These are phyloP conservation scores for Promerops cafer DNA, from an alignment of 2,113 vertebrate genomes.

Conservation along the genomic window DNA sequence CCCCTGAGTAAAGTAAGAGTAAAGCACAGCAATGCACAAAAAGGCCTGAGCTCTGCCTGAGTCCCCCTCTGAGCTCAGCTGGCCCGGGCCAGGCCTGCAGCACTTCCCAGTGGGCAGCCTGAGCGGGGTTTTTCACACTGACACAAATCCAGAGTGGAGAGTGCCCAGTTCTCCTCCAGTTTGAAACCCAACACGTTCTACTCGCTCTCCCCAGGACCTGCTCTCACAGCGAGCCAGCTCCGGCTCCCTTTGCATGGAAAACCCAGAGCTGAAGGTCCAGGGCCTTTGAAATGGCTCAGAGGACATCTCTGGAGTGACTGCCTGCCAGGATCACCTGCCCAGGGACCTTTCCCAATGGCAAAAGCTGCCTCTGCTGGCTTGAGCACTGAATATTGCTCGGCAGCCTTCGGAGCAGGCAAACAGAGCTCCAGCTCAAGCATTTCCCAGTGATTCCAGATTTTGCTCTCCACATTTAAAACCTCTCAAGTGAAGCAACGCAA, in stretches of 20 bases:
- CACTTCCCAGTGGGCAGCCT: neutral
- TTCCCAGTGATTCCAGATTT: neutral
- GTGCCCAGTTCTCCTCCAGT: neutral
- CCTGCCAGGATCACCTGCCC: neutral
- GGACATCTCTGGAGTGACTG: neutral
- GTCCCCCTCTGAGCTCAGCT: neutral
- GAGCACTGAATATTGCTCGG: neutral
- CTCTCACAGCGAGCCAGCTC: neutral
- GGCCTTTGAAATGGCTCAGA: neutral
- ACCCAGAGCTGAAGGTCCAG: neutral
- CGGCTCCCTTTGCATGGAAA: fast-evolving
- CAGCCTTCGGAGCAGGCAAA: neutral
- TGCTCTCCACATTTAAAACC: neutral
- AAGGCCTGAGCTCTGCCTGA: neutral
- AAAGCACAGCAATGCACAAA: neutral
- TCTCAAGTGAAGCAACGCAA: neutral
- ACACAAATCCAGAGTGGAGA: neutral
- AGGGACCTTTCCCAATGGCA: neutral
- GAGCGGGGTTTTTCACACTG: neutral
- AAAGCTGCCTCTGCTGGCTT: neutral
- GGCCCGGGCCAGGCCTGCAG: neutral
- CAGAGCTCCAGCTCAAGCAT: neutral
- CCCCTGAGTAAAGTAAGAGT: neutral
- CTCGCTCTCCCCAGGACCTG: neutral
- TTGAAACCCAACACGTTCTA: neutral